Percentiles rank a stretch among this genome's conserved stretches.
Conservation (phyloP, 2,888 invertebrate genomes). For the Leuctra nigra region DNA sequence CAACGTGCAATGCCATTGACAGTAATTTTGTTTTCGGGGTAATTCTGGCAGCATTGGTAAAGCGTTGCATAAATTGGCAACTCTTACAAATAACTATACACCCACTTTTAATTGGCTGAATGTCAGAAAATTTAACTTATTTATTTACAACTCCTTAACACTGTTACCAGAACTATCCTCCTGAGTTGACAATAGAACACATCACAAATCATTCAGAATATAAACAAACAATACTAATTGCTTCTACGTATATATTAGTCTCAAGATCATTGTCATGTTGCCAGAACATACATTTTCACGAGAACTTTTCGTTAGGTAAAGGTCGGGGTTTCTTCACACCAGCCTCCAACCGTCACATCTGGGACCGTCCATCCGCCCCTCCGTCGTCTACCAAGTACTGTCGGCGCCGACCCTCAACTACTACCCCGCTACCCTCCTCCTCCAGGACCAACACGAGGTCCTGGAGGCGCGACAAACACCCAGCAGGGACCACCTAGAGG, state of each 20-base stretch:
- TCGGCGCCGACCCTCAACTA: constrained; percentile 1
- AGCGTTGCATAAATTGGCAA: too few species aligned
- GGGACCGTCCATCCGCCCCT: constrained; percentile 1
- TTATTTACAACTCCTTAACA: too few species aligned
- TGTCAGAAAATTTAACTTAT: too few species aligned
- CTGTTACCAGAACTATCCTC: too few species aligned
- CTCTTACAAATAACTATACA: too few species aligned
- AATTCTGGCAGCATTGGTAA: too few species aligned
- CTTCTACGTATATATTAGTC: neutral
- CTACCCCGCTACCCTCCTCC: constrained; percentile 5
- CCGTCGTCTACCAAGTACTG: constrained; percentile 10
- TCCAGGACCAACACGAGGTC: constrained; percentile 9
- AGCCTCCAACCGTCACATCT: neutral
- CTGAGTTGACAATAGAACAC: too few species aligned
- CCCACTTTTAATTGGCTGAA: too few species aligned
- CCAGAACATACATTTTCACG: neutral
- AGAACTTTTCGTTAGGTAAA: constrained; percentile 5
- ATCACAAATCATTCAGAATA: neutral
- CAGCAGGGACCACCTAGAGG: constrained; percentile 22
- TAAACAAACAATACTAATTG: neutral
- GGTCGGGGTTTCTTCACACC: neutral
- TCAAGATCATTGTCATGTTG: neutral
- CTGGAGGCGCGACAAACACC: neutral
- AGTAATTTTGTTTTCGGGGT: too few species aligned
- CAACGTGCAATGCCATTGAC: too few species aligned